Evolutionary conservation across 2,888 invertebrate species (phyloP).

Genomic region (Dasysyrphus albostriatus): DNA sequence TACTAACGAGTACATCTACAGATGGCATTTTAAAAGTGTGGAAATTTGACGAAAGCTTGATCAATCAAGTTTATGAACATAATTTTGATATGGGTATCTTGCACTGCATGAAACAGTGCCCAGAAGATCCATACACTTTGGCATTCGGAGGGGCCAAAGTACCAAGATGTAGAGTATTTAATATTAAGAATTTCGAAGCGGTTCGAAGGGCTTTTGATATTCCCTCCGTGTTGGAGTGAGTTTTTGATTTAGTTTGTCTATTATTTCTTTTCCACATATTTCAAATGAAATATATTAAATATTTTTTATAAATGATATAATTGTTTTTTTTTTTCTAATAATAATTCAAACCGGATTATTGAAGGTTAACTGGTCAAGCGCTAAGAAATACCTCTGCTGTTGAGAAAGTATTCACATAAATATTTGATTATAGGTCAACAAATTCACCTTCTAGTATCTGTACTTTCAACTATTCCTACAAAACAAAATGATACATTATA

Average conservation of each 20-base stretch:
- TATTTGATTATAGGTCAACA: no score
- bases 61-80: slow-evolving; percentile 82
- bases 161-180: slow-evolving; percentile 87
- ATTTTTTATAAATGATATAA: not conserved
- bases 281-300: not conserved
- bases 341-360: no score
- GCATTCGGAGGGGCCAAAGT: slow-evolving; percentile 94
- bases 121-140: slow-evolving; percentile 92
- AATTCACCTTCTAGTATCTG: no score
- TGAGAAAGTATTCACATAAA: no score
- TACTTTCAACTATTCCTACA: no score
- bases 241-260: not conserved
- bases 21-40: slow-evolving; percentile 94
- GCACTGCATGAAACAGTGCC: slow-evolving; percentile 90
- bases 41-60: slow-evolving; percentile 86
- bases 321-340: not conserved
- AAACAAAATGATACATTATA: no score
- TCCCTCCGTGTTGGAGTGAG: slow-evolving; percentile 72
- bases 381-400: no score
- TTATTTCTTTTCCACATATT: not conserved
- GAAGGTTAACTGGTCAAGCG: no score
- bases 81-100: slow-evolving; percentile 89
- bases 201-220: slow-evolving; percentile 81
- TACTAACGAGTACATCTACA: slow-evolving; percentile 91
- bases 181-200: slow-evolving; percentile 82